A percentile compares a stretch with the other conserved stretches of the same genome.
Evolutionary conservation across 2,113 vertebrate species (phyloP).

Genomic region (Enhydra lutris): DNA sequence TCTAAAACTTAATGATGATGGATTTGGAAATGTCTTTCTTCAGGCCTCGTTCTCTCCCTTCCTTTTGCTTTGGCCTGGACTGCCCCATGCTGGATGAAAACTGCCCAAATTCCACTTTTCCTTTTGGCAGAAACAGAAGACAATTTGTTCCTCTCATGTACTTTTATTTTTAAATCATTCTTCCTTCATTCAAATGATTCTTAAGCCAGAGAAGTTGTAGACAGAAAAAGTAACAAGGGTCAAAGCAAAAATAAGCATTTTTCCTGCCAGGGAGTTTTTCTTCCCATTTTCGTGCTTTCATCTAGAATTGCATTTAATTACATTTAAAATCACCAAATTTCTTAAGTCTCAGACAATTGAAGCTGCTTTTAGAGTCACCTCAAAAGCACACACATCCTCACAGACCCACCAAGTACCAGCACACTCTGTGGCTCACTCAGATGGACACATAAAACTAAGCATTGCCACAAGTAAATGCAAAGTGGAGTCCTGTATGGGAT

Average conservation of each 20-base stretch:
- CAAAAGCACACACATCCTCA: not conserved
- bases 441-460: not conserved
- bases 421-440: not conserved
- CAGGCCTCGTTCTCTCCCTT: not conserved
- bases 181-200: not conserved
- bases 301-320: slow-evolving; percentile 38
- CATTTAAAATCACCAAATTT: slow-evolving; percentile 28
- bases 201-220: slow-evolving; percentile 20
- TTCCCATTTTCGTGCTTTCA: slow-evolving; percentile 14
- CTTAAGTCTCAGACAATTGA: slow-evolving; percentile 9
- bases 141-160: not conserved
- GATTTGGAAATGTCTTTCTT: not conserved
- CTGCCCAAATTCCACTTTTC: not conserved
- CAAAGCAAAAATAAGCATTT: slow-evolving; percentile 19
- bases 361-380: slow-evolving; percentile 38
- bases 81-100: not conserved
- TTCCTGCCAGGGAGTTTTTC: not conserved
- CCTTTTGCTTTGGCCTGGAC: not conserved
- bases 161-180: slow-evolving; percentile 35
- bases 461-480: not conserved
- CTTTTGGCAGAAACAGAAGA: slow-evolving; percentile 21
- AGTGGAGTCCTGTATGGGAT: not conserved
- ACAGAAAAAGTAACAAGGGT: not conserved
- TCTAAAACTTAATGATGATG: not conserved
- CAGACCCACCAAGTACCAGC: not conserved